Base-by-base conservation (phyloP, 2,888 invertebrate species). In the Melangyna quadrimaculata region DNA sequence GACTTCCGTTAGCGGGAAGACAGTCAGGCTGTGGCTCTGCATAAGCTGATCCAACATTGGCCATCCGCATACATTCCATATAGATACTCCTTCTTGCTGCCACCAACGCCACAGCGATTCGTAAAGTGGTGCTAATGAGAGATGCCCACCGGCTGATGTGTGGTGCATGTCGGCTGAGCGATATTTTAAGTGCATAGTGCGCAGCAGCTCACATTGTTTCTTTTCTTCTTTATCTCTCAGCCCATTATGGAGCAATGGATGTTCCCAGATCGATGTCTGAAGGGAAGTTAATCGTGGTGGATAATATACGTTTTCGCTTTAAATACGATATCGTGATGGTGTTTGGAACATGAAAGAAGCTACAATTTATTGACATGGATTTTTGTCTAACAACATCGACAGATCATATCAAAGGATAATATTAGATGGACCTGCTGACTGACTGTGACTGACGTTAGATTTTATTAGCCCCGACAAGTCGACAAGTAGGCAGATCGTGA, bases 61-160 rank as follows among this genome's bases (percentile, higher is more conserved):
- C 27, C 9, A 27, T 32, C 14, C 53, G 57, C n/a, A n/a, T n/a
- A n/a, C n/a, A n/a, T n/a, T 40, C 24, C 14, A 37, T 43, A 1
- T 35, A 12, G n/a, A 40, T n/a, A 29, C 43, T 32, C 3, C 22
- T 9, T 14, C 35, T 45, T 2, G 35, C 10, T 1, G 2, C 45
- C 32, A 57, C 57, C 37, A 32, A 24, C 35, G 45, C 67, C 48
- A 67, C 5, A 22, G 29, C 12, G 43, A 59, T 55, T 51, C 29
- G 67, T 61, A 70, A 70, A 86, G 72, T 86, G 81, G 86, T 81
- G 86, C 86, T 86, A 86, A 86, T 86, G 86, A 86, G 86, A 81
- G 86, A 73, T 86, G 81, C 81, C 86, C 86, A 86, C 63, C 70
- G 81, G 77, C 86, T 61, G 70, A 67, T 65, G 57, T 65, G 63